These are phyloP conservation scores for Pseudobourletiella spinata DNA, from an alignment of 1,140 invertebrate genomes.

Conservation along the genomic window DNA sequence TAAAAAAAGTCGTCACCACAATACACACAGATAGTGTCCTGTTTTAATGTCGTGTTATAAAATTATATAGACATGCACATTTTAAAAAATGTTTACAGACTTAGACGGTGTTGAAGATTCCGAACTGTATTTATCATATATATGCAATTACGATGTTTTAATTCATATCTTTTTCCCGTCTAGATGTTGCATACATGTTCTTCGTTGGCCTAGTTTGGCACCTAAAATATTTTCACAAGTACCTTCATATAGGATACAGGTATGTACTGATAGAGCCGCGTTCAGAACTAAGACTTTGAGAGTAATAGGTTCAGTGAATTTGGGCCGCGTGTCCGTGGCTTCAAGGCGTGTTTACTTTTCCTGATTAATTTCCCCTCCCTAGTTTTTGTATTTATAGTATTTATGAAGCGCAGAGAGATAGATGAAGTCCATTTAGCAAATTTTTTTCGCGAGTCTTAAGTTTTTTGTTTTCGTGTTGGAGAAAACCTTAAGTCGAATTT, in stretches of 20 bases:
- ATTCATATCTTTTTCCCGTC: not conserved
- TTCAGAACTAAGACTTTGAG: not conserved
- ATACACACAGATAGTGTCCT: too few species aligned
- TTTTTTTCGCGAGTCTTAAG: too few species aligned
- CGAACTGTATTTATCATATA: not conserved
- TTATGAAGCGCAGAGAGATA: too few species aligned
- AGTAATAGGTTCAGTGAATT: too few species aligned
- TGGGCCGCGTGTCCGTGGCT: too few species aligned
- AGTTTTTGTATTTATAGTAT: too few species aligned
- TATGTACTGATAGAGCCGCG: not conserved
- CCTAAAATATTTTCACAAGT: conserved; percentile 3
- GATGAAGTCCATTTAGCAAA: too few species aligned
- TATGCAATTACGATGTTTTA: not conserved
- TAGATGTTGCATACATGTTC: not conserved
- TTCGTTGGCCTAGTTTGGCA: not conserved
- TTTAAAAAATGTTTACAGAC: not conserved
- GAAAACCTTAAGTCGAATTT: too few species aligned
- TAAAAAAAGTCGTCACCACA: not conserved
- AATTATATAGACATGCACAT: not conserved
- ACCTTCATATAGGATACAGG: not conserved
- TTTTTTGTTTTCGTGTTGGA: too few species aligned
- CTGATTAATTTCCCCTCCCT: too few species aligned
- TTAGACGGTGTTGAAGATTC: not conserved
- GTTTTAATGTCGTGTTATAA: not conserved
- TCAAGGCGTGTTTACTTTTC: too few species aligned